Base-by-base conservation (phyloP, 2,888 invertebrate genomes). In the Meandrusa payeni region DNA sequence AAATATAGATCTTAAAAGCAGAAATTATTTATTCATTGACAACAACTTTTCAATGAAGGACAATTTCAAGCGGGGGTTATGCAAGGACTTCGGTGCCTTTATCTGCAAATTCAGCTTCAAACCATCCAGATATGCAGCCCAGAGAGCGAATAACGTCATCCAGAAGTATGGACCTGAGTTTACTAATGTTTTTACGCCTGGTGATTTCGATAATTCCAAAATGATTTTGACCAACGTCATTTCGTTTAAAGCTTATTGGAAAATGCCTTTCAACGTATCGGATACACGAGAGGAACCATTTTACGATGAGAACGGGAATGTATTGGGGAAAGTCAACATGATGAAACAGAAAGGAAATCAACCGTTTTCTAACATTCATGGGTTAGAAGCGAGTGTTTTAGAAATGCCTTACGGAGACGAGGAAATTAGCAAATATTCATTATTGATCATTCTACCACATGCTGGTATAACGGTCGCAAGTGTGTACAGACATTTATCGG, bases 181-280 rank as follows among this genome's bases (percentile, higher is more conserved):
- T n/a, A n/a, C n/a, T n/a, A n/a, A n/a, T n/a, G n/a, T n/a, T n/a
- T n/a, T n/a, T n/a, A n/a, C n/a, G n/a, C n/a, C n/a, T n/a, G n/a
- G n/a, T n/a, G 90, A 90, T 59, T 74, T 90, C 29, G 60, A 54
- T 5, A 77, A 90, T 52, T 89, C 92, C 0, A 76, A 89, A 53
- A 85, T 93, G 73, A 87, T 93, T 42, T 66, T 93, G 56, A 86
- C 91, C 0, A 93, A 93, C 43, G 90, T 92, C 0, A 83, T 93
- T 31, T 92, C 89, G 50, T 94, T 93, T 66, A 93, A 92, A 74
- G 93, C 93, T 6, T 72, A 89, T 11, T 94, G 94, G 93, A 76
- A 85, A 45, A 69, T 68, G 0, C 92, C 91, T 0, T 93, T 93
- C 57, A 91, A 93, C 56, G 61, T 54, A 33, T 66, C 88, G 0